Base-by-base conservation (phyloP, 35 echinoderm and acorn worm species). In the Heliocidaris tuberculata region DNA sequence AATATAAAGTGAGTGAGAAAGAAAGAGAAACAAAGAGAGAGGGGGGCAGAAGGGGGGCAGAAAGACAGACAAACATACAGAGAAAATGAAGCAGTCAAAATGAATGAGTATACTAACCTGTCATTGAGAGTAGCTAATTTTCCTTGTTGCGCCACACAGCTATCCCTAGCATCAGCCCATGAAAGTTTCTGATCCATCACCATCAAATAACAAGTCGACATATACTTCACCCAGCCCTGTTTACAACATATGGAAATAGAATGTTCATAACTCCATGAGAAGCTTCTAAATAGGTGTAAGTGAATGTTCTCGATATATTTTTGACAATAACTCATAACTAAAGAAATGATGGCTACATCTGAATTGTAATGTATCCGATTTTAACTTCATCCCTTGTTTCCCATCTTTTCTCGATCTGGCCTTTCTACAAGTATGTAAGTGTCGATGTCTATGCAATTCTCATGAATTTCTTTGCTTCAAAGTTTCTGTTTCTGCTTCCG, bases 191-290 rank as follows among this genome's bases (percentile, higher is more conserved):
- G 47, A 85, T 96, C 94, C 13, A 29, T 86, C 0, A 95, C 48
- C 50, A 96, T 59, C 48, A 86, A 85, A 59, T 96, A 96, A 90
- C 96, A 96, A 9, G 96, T 93, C n/a, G 91, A 96, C 42, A 95
- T 92, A 50, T 96, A 96, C 16, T 89, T 59, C 59, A 93, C 93
- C 61, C 91, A 96, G 32, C 96, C 96, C 96, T 96, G 60, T 9
- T n/a, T n/a, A 52, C 31, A 85, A 85, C 27, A 24, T 70, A 70
- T 70, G 60, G 5, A 70, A 70, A 24, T 24, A 27, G 27, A 24
- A 70, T 3, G 27, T 70, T 2, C 5, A 65, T 70, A 21, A 24
- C 27, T 70, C 27, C 17, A 52, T 52, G 50, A 52, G 8, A 70
- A 13, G 27, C 27, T 2, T 70, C 5, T 2, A 70, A 70, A 70